phyloP scores from a whole-genome alignment of 2,797 vertebrate genomes.

The Sebastes variabilis region DNA sequence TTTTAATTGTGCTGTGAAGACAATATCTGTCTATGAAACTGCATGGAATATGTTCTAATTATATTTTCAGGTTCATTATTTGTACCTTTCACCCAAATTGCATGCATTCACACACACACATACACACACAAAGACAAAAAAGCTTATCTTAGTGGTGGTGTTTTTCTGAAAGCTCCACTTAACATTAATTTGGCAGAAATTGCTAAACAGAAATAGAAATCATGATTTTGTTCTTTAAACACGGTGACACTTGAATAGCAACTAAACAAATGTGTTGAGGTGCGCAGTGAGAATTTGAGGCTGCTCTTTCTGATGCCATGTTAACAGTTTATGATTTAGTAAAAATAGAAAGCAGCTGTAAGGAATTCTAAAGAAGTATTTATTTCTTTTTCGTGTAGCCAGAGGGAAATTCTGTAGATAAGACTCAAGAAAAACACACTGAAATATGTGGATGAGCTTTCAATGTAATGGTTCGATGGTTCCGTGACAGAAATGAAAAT shows the following conservation, averaged over 20 bases:
- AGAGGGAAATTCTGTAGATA: slow-evolving; percentile 40
- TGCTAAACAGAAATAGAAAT: slow-evolving; percentile 40
- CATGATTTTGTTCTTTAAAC: slow-evolving; percentile 22
- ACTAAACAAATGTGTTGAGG: slow-evolving; percentile 25
- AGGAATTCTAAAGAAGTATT: slow-evolving; percentile 48
- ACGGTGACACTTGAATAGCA: slow-evolving; percentile 28
- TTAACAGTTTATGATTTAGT: slow-evolving; percentile 26
- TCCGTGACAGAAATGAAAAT: slow-evolving; percentile 22
- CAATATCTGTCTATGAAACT: slow-evolving; percentile 40
- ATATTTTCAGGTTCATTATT: slow-evolving; percentile 46
- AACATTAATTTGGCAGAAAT: slow-evolving; percentile 40
- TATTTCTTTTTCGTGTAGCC: slow-evolving; percentile 40
- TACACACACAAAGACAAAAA: slow-evolving; percentile 9
- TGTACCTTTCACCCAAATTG: slow-evolving; percentile 22
- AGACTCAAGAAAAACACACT: slow-evolving; percentile 29
- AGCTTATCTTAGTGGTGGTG: slow-evolving; percentile 19
- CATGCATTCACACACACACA: not conserved
- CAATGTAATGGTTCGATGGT: slow-evolving; percentile 28
- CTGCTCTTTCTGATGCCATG: slow-evolving; percentile 21
- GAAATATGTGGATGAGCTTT: slow-evolving; percentile 43
- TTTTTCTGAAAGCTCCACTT: slow-evolving; percentile 39
- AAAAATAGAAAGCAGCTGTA: slow-evolving; percentile 49
- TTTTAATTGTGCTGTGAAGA: slow-evolving; percentile 53
- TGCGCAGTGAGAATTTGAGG: slow-evolving; percentile 16
- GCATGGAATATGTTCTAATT: slow-evolving; percentile 41